Conservation (phyloP, 2,113 vertebrate species). For the Falco punctatus region DNA sequence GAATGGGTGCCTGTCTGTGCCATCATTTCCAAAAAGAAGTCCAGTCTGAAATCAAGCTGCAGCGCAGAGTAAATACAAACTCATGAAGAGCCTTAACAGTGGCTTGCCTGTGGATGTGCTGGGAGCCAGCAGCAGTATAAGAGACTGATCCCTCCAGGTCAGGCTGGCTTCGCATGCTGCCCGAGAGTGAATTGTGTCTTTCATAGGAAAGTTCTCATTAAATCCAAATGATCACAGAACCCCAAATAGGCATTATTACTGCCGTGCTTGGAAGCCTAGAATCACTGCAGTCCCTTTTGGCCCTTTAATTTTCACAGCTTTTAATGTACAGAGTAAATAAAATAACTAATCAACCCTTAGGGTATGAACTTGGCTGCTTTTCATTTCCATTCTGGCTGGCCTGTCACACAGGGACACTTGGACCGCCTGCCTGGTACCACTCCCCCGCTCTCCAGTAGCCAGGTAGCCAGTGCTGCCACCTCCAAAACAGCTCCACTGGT, state of each 20-base stretch:
- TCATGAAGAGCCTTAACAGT: background rate
- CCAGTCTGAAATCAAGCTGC: background rate
- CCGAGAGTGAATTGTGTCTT: background rate
- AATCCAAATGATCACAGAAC: conserved; percentile 1
- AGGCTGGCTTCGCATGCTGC: background rate
- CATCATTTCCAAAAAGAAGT: background rate
- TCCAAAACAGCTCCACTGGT: background rate
- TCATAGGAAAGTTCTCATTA: conserved; percentile 34
- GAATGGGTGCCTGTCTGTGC: background rate
- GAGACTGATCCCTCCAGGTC: background rate
- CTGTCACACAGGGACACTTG: background rate
- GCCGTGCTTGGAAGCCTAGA: background rate
- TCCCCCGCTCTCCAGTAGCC: background rate
- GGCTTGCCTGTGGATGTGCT: background rate
- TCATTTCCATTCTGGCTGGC: background rate
- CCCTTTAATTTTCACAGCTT: background rate
- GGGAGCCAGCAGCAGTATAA: background rate
- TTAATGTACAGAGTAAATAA: background rate
- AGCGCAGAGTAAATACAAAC: conserved; percentile 13
- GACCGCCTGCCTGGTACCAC: background rate
- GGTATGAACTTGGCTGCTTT: background rate
- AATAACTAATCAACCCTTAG: background rate
- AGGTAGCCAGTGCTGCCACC: background rate
- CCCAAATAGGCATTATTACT: background rate
- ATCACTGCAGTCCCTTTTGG: background rate